Percentiles rank a stretch among this genome's conserved stretches.
Evolutionary conservation across 2,797 vertebrate species (phyloP).

Genomic region (Menidia menidia): DNA sequence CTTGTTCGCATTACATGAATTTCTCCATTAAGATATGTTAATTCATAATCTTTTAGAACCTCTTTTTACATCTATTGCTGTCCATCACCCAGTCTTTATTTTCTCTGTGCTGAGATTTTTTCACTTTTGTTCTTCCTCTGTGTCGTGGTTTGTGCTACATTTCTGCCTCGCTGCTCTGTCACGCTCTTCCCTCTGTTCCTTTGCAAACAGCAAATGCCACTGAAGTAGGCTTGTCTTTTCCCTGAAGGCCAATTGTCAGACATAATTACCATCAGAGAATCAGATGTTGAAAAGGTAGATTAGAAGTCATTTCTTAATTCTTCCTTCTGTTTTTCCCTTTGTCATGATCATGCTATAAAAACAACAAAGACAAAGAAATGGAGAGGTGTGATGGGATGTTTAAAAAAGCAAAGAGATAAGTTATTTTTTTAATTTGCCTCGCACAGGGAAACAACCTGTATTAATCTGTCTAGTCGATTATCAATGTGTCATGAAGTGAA

Average conservation of each 20-base stretch:
- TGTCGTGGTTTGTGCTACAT: conserved; percentile 22
- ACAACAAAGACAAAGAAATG: conserved; percentile 15
- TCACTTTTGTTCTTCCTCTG: conserved; percentile 1
- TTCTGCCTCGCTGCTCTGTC: conserved; percentile 41
- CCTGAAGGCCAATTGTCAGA: conserved; percentile 91
- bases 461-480: background rate
- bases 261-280: conserved; percentile 91
- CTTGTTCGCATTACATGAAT: conserved; percentile 55
- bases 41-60: conserved; percentile 78
- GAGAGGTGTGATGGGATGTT: conserved; percentile 1
- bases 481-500: too few species aligned
- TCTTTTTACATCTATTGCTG: conserved; percentile 74
- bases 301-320: conserved; percentile 10
- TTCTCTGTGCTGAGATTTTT: conserved; percentile 69
- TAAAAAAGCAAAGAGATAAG: background rate
- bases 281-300: conserved; percentile 82
- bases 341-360: conserved; percentile 31
- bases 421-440: background rate
- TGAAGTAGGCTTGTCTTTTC: conserved; percentile 85
- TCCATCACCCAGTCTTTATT: conserved; percentile 64
- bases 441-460: background rate
- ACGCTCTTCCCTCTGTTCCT: conserved; percentile 33
- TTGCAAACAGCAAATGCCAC: conserved; percentile 84
- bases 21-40: conserved; percentile 82
- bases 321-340: conserved; percentile 31